Evolutionary conservation across 2,797 vertebrate species (phyloP), one percentile per base, ranked within the genome.

Genomic region (Nannoperca obscura): DNA sequence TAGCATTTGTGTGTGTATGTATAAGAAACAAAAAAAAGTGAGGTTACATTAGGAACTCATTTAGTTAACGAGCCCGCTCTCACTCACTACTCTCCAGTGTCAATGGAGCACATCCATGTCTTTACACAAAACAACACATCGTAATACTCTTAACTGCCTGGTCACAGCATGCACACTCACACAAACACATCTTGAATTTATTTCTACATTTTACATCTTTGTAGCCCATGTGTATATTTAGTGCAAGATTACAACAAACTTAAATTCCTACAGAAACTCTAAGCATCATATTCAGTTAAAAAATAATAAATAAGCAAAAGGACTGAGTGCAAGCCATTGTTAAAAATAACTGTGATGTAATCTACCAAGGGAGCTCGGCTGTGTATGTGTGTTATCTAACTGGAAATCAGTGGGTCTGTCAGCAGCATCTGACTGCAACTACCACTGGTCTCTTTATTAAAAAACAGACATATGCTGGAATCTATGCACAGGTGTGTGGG

Each of bases 361-460:
- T 86, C 79, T 82, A 67, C 55, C 67, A 38, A 46, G 78, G 80
- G 89, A 91, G 82, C 77, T 72, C 64, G 34, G 74, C 60, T 81
- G 69, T 88, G 57, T 71, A 53, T 85, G 84, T 81, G 80, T 81
- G 85, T 86, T 93, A 92, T 93, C 89, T 83, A 78, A 86, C 55
- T 76, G 76, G 60, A 80, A 86, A 92, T 94, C 91, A 85, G 82
- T 65, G 71, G 77, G 75, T 91, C 88, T 91, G 84, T 93, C 92
- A 91, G 82, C 89, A 82, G 86, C 86, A 88, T 86, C 83, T 85
- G 78, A 87, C 86, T 86, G 83, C 83, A 89, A 87, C 82, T 63
- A 89, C 82, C 84, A 66, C 72, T 76, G 83, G 54, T 87, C 84
- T 85, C 81, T 83, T 91, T 92, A 93, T 92, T 92, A 92, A 89